These are phyloP conservation scores for Agriopis marginaria DNA, from an alignment of 2,888 invertebrate genomes.

Conservation along the genomic window DNA sequence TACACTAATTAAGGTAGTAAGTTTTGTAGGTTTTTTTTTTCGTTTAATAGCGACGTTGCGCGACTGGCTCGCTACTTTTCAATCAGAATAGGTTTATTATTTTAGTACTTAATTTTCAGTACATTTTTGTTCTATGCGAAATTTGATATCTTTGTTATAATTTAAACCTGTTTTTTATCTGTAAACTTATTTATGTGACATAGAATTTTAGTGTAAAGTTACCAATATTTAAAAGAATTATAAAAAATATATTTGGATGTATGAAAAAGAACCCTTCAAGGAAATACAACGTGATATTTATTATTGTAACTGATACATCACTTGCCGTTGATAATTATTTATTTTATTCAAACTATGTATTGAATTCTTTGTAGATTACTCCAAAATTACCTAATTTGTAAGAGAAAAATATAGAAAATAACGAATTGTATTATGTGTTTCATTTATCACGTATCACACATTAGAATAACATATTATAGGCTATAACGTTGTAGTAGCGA, in stretches of 20 bases:
- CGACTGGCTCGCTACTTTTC: constrained; percentile 79
- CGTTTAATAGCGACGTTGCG: constrained; percentile 57
- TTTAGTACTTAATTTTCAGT: constrained; percentile 47
- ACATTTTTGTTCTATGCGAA: constrained; percentile 41
- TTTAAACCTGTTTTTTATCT: constrained; percentile 73
- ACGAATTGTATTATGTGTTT: constrained; percentile 63
- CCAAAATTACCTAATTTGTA: constrained; percentile 77
- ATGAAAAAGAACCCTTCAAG: constrained; percentile 45
- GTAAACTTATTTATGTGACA: constrained; percentile 81
- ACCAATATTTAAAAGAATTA: constrained; percentile 76
- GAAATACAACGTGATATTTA: constrained; percentile 51
- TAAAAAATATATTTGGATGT: constrained; percentile 52
- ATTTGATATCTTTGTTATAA: constrained; percentile 49
- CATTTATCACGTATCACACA: constrained; percentile 44
- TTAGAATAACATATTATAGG: too few relatives aligned
- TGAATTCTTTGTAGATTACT: constrained; percentile 60
- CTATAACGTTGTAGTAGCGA: too few relatives aligned
- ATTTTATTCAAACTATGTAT: constrained; percentile 67
- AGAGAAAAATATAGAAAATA: constrained; percentile 79
- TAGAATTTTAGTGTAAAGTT: constrained; percentile 79
- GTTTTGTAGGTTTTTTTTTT: constrained; percentile 55
- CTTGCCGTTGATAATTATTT: constrained; percentile 80
- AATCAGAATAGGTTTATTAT: constrained; percentile 60
- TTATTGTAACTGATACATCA: constrained; percentile 55
- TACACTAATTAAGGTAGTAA: constrained; percentile 65